phyloP scores from a whole-genome alignment of 1,140 invertebrate species.

The Venustaconcha ellipsiformis region DNA sequence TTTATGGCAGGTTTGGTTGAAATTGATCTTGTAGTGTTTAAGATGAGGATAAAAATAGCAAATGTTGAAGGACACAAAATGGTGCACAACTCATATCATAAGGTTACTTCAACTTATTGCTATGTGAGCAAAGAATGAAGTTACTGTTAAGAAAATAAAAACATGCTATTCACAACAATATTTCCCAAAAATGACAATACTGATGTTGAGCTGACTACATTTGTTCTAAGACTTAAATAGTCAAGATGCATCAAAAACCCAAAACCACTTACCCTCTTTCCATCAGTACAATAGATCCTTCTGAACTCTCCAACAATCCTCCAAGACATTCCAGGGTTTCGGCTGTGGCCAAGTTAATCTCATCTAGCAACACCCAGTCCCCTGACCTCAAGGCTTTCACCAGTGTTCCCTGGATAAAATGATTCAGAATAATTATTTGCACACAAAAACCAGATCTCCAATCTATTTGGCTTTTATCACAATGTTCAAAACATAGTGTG shows the following conservation, averaged over 20 bases:
- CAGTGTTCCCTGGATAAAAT: slow-evolving; percentile 78
- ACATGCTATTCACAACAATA: neutral
- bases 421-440: neutral
- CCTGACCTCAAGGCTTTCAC: slow-evolving; percentile 90
- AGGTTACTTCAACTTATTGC: too few species aligned
- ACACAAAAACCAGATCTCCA: neutral
- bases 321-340: slow-evolving; percentile 97
- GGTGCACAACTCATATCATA: too few species aligned
- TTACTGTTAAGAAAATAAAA: neutral
- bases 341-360: slow-evolving; percentile 96
- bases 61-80: too few species aligned
- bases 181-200: too few species aligned
- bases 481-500: neutral
- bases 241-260: neutral
- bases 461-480: neutral
- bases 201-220: too few species aligned
- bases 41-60: too few species aligned
- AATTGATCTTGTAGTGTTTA: too few species aligned
- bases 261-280: slow-evolving; percentile 84
- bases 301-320: slow-evolving; percentile 85
- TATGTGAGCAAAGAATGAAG: too few species aligned
- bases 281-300: slow-evolving; percentile 83
- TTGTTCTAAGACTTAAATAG: neutral
- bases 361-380: slow-evolving; percentile 96
- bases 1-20: too few species aligned